These are phyloP conservation scores for Melinopterus prodromus DNA, from an alignment of 2,888 invertebrate genomes.

Conservation along the genomic window DNA sequence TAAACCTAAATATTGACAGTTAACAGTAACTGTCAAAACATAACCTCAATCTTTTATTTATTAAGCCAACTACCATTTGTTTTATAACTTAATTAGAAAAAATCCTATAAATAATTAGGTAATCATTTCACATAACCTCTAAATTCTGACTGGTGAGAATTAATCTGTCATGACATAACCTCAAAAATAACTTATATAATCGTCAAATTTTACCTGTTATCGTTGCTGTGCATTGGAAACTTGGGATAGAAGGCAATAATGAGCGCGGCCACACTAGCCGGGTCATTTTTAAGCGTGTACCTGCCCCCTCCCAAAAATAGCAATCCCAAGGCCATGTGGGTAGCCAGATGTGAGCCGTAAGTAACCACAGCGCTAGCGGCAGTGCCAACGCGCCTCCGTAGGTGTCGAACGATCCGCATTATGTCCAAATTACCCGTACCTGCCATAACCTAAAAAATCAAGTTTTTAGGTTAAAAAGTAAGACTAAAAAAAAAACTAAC, in stretches of 20 bases:
- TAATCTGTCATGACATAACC: no score
- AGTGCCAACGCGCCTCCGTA: slow-evolving; percentile 82
- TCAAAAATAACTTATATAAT: not conserved
- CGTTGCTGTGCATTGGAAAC: slow-evolving; percentile 95
- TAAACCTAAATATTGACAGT: no score
- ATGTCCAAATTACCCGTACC: slow-evolving; percentile 90
- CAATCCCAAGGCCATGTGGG: slow-evolving; percentile 94
- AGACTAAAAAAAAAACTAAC: slow-evolving; percentile 59
- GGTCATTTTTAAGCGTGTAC: slow-evolving; percentile 82
- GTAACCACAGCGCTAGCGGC: slow-evolving; percentile 75
- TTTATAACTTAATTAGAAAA: no score
- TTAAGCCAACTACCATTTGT: no score
- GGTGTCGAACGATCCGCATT: slow-evolving; percentile 83
- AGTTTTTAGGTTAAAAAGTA: slow-evolving; percentile 27
- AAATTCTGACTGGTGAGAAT: no score
- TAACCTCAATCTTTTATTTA: no score
- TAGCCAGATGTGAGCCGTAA: slow-evolving; percentile 92
- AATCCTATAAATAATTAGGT: no score
- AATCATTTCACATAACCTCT: no score
- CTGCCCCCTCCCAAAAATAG: slow-evolving; percentile 94
- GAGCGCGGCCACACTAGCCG: slow-evolving; percentile 87
- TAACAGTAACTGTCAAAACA: no score
- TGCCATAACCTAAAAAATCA: slow-evolving; percentile 78
- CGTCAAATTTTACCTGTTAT: slow-evolving; percentile 76
- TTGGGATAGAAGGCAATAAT: slow-evolving; percentile 96